Evolutionary conservation across 2,113 vertebrate genomes (phyloP), one percentile per base, ranked within the genome.

Genomic region (Urocitellus parryii): DNA sequence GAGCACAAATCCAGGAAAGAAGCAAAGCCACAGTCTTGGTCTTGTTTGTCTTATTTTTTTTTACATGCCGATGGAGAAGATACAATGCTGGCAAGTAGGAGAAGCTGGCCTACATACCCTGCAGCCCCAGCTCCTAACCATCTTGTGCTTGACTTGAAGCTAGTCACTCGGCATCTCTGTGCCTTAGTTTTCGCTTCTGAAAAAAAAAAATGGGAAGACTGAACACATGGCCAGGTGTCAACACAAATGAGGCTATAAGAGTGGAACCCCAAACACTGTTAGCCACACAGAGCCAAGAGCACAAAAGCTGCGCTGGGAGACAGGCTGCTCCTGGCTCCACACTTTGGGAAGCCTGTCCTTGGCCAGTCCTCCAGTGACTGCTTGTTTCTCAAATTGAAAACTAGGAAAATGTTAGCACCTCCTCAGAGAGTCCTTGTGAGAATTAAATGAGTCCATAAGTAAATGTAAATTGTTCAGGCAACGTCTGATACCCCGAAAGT

Each of bases 21-120:
- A 58, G 8, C 6, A 91, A 77, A 88, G 14, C 24, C 29, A 79
- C 0, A 37, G 24, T 14, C 39, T 67, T 18, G 45, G 39, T 24
- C 76, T 94, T 89, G 6, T 67, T 94, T 89, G 6, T 67, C 72
- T 72, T 22, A 65, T 37, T 65, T 51, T 45, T 77, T 88, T 77
- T 88, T 14, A 34, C n/a, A 32, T 16, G 20, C 45, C 84, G 34
- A 73, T 34, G 42, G 3, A 79, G 29, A 84, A n/a, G 24, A 63
- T 27, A 48, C 1, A 42, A 39, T 24, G 5, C 13, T 76, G 39
- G 48, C 29, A 87, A 29, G 13, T 24, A 83, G 34, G 32, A 56
- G 51, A 73, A 10, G 0, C 16, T 74, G 39, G 53, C 68, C 12
- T 70, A 8, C 20, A 25, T 4, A 4, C n/a, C 32, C 25, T 20